Evolutionary conservation across 2,113 vertebrate genomes (phyloP).

Genomic region (Notothenia coriiceps): DNA sequence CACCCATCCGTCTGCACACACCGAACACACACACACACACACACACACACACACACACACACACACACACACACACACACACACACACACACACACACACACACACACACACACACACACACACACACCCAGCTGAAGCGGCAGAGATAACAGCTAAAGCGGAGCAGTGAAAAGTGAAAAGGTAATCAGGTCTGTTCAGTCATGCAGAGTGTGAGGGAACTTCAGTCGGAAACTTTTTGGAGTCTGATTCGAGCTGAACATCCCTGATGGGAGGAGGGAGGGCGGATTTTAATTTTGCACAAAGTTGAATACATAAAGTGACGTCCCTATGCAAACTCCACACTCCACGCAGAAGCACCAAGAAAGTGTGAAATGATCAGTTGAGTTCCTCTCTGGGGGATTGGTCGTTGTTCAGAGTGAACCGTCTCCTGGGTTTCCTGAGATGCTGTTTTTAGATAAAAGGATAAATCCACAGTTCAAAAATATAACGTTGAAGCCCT

Average conservation of each 20-base stretch:
- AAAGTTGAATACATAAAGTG: not conserved
- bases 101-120: constrained; percentile 30
- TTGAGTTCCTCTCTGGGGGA: too few relatives aligned
- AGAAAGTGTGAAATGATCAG: too few relatives aligned
- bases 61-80: constrained; percentile 25
- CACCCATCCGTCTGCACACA: not conserved
- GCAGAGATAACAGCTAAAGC: constrained; percentile 55
- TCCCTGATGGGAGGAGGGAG: not conserved
- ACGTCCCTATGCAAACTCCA: not conserved
- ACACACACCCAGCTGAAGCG: constrained; percentile 48
- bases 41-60: constrained; percentile 27
- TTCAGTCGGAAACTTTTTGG: constrained; percentile 27
- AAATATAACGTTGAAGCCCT: too few relatives aligned
- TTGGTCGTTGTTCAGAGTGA: too few relatives aligned
- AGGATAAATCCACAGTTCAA: too few relatives aligned
- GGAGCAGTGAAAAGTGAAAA: constrained; percentile 54
- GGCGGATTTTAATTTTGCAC: not conserved
- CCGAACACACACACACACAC: not conserved
- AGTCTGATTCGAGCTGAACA: constrained; percentile 24
- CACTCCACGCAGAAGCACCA: too few relatives aligned
- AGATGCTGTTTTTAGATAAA: too few relatives aligned
- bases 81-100: constrained; percentile 12
- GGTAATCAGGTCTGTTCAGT: constrained; percentile 61
- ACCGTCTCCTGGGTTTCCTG: too few relatives aligned
- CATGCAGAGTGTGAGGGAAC: constrained; percentile 47